Evolutionary conservation across 2,113 vertebrate genomes (phyloP), one percentile per base, ranked within the genome.

Genomic region (Plecturocebus donacophilus): DNA sequence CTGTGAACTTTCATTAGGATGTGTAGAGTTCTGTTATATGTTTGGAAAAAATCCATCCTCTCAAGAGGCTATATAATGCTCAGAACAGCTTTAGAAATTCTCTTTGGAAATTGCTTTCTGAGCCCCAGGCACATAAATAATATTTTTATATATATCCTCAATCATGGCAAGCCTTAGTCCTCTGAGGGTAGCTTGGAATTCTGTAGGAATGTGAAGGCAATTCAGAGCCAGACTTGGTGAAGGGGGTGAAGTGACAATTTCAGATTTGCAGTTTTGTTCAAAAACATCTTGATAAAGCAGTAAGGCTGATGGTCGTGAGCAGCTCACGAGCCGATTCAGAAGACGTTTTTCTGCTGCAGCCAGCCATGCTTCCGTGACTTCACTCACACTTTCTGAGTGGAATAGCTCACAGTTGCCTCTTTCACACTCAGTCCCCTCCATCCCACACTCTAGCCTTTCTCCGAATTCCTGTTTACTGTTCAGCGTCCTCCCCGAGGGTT

Each of bases 31-130:
- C 83, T 91, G 95, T 85, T 97, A 91, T 68, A 92, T 54, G 87
- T 77, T 97, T 97, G 97, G 97, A 96, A 97, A 75, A 58, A 90
- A 82, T 95, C 90, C 42, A 25, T 90, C 84, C 45, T 94, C 97
- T 96, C 97, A 40, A 61, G 96, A 87, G 94, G 76, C 76, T 90
- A 17, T 79, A 47, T 96, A 96, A 97, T 96, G 96, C 84, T 96
- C 81, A 94, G 96, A 96, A 96, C 97, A 98, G 97, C 80, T 90
- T 96, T 61, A 79, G 98, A 81, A 97, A 92, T 77, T 95, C 98
- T 96, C 96, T 96, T 92, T 97, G 96, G 96, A 98, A 97, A 97
- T 97, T 96, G 90, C 97, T 97, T 92, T 96, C 80, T 92, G 97
- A 94, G 96, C 94, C 76, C 5, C 64, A 96, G 92, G 96, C 49